A percentile compares a stretch with the other conserved stretches of the same genome.
These are phyloP conservation scores for Megastigmus dorsalis DNA, from an alignment of 2,888 invertebrate genomes.

Conservation along the genomic window DNA sequence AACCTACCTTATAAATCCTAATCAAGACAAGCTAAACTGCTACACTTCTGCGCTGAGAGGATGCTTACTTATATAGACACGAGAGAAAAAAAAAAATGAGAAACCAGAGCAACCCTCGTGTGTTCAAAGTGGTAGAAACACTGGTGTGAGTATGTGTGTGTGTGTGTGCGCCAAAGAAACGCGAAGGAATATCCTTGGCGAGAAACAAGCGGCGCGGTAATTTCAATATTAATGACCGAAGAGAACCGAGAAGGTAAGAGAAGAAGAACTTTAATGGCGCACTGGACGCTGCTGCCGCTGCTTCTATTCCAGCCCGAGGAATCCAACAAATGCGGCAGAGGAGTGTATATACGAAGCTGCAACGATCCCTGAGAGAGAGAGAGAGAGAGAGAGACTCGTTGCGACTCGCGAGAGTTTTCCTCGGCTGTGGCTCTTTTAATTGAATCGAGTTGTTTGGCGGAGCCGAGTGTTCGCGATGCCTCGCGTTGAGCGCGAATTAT, in stretches of 20 bases:
- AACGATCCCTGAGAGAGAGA: too few species aligned
- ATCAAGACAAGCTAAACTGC: conserved; percentile 6
- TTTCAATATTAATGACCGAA: conserved; percentile 47
- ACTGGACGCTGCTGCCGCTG: too few species aligned
- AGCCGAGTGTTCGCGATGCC: neutral
- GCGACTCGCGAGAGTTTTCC: conserved; percentile 28
- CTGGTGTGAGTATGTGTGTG: neutral
- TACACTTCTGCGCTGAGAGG: too few species aligned
- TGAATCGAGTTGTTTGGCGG: neutral
- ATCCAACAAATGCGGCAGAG: conserved; percentile 64
- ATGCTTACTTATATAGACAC: too few species aligned
- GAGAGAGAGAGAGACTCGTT: too few species aligned
- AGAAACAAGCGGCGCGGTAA: conserved; percentile 18
- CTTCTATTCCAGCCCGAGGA: conserved; percentile 57
- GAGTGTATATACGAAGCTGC: too few species aligned
- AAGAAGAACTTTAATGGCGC: conserved; percentile 41
- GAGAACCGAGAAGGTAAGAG: neutral
- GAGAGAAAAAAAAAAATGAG: too few species aligned
- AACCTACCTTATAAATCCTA: conserved; percentile 22
- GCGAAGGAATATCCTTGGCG: neutral
- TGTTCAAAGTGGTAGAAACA: neutral
- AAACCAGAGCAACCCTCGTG: too few species aligned
- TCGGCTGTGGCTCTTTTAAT: neutral
- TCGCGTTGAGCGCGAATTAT: neutral
- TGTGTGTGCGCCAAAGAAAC: neutral